These are phyloP conservation scores for Drosophila punjabiensis DNA, from an alignment of 1,140 invertebrate species.

Conservation along the genomic window DNA sequence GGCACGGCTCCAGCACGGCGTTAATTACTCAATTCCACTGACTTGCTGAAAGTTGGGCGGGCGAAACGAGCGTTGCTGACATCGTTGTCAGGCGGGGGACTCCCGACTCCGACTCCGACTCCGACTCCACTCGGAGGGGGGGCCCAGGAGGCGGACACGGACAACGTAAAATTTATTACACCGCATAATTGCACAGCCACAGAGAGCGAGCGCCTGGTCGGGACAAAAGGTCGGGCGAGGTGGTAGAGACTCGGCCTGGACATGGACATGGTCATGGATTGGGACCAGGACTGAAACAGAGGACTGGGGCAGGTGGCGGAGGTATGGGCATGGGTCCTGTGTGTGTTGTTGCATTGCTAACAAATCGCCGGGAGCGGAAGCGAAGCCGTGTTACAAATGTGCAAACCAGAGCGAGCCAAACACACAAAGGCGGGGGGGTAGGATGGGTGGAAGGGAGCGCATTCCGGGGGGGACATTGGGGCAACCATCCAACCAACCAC, in stretches of 20 bases:
- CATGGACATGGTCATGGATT: slow-evolving; percentile 9
- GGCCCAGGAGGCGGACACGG: slow-evolving; percentile 51
- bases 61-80: slow-evolving; percentile 50
- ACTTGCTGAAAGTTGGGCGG: slow-evolving; percentile 61
- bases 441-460: slow-evolving; percentile 2
- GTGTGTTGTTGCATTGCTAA: slow-evolving; percentile 79
- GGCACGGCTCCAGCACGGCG: slow-evolving; percentile 29
- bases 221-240: slow-evolving; percentile 24
- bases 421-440: slow-evolving; percentile 11
- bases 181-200: slow-evolving; percentile 83
- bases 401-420: slow-evolving; percentile 66
- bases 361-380: slow-evolving; percentile 77
- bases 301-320: neutral
- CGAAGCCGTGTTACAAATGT: slow-evolving; percentile 81
- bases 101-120: neutral
- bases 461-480: slow-evolving; percentile 12
- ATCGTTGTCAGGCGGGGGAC: slow-evolving; percentile 39
- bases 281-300: neutral
- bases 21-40: slow-evolving; percentile 81
- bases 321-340: slow-evolving; percentile 10
- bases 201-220: slow-evolving; percentile 60
- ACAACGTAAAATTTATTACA: slow-evolving; percentile 82
- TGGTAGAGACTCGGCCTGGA: slow-evolving; percentile 1
- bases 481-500: slow-evolving; percentile 67
- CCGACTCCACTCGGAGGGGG: neutral